A percentile compares a stretch with the other conserved stretches of the same genome.
Evolutionary conservation across 30 jellyfish, hydroid and myxozoan genomes (phyloP).

Genomic region (Turritopsis dohrnii): DNA sequence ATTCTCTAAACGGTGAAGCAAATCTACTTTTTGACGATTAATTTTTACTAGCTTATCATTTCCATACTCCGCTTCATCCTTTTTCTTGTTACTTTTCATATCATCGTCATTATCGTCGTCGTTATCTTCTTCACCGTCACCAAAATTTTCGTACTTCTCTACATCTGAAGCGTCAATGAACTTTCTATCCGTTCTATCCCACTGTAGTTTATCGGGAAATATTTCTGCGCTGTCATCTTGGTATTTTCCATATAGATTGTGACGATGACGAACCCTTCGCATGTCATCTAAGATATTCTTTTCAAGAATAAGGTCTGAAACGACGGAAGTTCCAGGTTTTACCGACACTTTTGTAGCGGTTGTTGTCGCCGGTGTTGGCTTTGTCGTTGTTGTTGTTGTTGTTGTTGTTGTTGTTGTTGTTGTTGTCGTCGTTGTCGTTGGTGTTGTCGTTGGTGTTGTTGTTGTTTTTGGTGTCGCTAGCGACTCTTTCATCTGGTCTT

Average conservation of each 20-base stretch:
- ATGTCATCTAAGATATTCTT: not conserved
- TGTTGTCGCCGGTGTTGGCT: not conserved
- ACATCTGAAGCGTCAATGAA: conserved; percentile 16
- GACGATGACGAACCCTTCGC: not conserved
- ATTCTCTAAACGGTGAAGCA: not conserved
- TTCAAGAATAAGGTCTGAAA: not conserved
- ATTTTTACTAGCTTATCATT: not conserved
- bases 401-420: conserved; percentile 31
- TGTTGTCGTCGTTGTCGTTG: not conserved
- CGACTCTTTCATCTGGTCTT: not conserved
- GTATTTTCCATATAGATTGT: not conserved
- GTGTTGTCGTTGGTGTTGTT: conserved; percentile 5
- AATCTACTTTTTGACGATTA: not conserved
- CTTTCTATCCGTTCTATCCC: conserved; percentile 14
- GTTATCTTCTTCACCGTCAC: not conserved
- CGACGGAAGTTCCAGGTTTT: not conserved
- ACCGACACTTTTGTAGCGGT: not conserved
- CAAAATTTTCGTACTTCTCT: not conserved
- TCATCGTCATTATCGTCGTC: not conserved
- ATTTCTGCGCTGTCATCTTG: conserved; percentile 11
- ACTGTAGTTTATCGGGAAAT: conserved; percentile 28
- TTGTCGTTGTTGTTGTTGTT: conserved; percentile 15
- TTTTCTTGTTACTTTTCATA: not conserved
- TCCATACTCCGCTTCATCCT: conserved; percentile 15
- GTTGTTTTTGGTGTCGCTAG: not conserved